phyloP scores from a whole-genome alignment of 2,888 invertebrate genomes.

The Lycia hirtaria region DNA sequence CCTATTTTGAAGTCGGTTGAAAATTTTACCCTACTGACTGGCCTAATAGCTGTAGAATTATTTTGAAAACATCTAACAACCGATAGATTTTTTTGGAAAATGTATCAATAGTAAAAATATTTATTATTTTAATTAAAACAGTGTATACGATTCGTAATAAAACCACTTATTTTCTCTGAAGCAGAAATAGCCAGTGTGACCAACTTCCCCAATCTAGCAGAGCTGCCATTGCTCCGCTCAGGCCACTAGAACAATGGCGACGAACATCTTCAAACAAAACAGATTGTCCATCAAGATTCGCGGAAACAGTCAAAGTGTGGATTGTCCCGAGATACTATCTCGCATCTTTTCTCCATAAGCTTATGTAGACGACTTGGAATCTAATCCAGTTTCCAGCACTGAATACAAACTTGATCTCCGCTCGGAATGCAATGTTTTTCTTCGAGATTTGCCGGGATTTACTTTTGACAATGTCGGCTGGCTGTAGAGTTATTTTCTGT shows the following conservation, averaged over 20 bases:
- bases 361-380: conserved; percentile 33
- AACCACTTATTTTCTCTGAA: not conserved
- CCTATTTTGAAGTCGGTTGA: too few relatives aligned
- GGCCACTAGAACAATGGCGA: conserved; percentile 12
- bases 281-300: conserved; percentile 20
- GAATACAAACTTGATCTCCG: conserved; percentile 23
- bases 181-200: not conserved
- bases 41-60: too few relatives aligned
- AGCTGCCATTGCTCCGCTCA: conserved; percentile 1
- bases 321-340: conserved; percentile 27
- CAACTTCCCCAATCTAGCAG: conserved; percentile 1
- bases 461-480: conserved; percentile 37
- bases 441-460: conserved; percentile 34
- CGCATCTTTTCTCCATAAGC: conserved; percentile 26
- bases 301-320: conserved; percentile 13
- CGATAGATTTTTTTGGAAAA: too few relatives aligned
- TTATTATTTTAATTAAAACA: too few relatives aligned
- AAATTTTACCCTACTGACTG: too few relatives aligned
- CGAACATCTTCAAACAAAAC: conserved; percentile 6
- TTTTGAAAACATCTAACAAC: too few relatives aligned
- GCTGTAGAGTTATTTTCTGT: not conserved
- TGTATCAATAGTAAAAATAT: too few relatives aligned
- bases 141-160: too few relatives aligned
- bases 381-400: conserved; percentile 47
- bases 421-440: conserved; percentile 12